A percentile compares a stretch with the other conserved stretches of the same genome.
phyloP scores from a whole-genome alignment of 1,140 invertebrate species.

The Epicauta chinensis region DNA sequence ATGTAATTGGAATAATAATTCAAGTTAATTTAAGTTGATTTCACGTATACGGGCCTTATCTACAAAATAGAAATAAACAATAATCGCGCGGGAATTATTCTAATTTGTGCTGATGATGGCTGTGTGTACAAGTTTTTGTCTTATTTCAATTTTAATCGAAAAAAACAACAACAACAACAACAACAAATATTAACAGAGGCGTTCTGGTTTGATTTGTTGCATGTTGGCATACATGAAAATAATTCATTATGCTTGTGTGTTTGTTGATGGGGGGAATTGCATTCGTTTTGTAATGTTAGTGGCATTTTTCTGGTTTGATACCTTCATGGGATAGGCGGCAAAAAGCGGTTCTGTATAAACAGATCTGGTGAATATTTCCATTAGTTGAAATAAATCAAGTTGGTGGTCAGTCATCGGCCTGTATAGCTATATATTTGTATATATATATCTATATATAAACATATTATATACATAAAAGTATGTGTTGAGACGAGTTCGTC shows the following conservation, averaged over 20 bases:
- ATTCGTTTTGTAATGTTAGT: conserved; percentile 26
- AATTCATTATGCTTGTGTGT: too few species aligned
- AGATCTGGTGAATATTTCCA: conserved; percentile 37
- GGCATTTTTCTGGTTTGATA: conserved; percentile 32
- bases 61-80: not conserved
- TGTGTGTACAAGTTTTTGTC: too few species aligned
- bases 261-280: conserved; percentile 8
- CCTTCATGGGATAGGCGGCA: conserved; percentile 28
- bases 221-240: too few species aligned
- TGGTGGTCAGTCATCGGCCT: conserved; percentile 29
- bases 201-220: too few species aligned
- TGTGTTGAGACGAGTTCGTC: too few species aligned
- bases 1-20: not conserved
- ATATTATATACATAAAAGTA: too few species aligned
- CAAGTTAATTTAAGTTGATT: conserved; percentile 8
- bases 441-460: too few species aligned
- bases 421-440: not conserved
- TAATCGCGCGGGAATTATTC: too few species aligned
- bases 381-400: conserved; percentile 41
- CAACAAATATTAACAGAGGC: too few species aligned
- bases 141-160: too few species aligned
- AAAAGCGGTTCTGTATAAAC: conserved; percentile 34
- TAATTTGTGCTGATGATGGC: too few species aligned
- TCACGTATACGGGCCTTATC: conserved; percentile 18
- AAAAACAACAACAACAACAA: too few species aligned